phyloP scores from a whole-genome alignment of 2,888 invertebrate genomes.

The Limnephilus marmoratus region DNA sequence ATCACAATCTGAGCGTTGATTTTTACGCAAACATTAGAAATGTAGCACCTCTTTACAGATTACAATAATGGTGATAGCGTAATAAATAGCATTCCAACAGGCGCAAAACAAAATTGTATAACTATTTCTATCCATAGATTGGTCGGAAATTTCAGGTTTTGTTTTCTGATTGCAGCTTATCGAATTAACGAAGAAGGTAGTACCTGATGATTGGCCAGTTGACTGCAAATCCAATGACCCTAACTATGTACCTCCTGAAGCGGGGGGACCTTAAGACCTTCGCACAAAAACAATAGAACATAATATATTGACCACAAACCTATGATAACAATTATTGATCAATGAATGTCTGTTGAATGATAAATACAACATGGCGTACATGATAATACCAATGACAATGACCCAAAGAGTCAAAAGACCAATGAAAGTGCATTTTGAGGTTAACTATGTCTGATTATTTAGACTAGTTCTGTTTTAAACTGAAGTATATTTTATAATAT shows the following conservation, averaged over 20 bases:
- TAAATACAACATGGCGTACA: not conserved
- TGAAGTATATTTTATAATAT: not conserved
- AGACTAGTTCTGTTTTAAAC: not conserved
- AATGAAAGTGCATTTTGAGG: no score
- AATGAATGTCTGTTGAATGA: not conserved
- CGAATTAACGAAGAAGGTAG: constrained; percentile 67
- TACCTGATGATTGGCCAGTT: constrained; percentile 67
- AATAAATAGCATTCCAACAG: not conserved
- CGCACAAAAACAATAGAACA: not conserved
- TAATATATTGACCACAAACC: not conserved
- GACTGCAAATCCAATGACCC: constrained; percentile 68
- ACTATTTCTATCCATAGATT: no score
- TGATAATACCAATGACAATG: no score
- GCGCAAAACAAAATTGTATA: not conserved
- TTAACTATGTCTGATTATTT: not conserved
- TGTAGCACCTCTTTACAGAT: not conserved
- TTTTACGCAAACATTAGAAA: no score
- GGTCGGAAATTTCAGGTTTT: not conserved
- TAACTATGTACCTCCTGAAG: constrained; percentile 66
- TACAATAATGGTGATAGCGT: not conserved
- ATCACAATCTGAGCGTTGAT: no score
- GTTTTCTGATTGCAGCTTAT: constrained; percentile 66
- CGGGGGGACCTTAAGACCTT: constrained; percentile 64
- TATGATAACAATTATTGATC: not conserved
- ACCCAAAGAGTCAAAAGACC: no score